A percentile compares a stretch with the other conserved stretches of the same genome.
Evolutionary conservation across 2,797 vertebrate species (phyloP).

Genomic region (Gymnoscopelus microlampas): DNA sequence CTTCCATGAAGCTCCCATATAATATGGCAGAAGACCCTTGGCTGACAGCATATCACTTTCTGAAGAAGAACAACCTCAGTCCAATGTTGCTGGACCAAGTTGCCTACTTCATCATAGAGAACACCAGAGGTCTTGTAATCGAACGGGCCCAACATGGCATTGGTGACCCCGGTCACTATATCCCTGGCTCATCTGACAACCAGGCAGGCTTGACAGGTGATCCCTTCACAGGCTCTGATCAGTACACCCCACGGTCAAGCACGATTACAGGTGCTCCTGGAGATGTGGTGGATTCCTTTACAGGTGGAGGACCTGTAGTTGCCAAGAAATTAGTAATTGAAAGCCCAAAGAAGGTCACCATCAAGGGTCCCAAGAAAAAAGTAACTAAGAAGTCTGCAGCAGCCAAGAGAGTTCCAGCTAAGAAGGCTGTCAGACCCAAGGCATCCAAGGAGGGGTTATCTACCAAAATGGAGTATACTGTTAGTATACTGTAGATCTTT

Average conservation of each 20-base stretch:
- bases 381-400: too few relatives aligned
- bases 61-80: conserved; percentile 95
- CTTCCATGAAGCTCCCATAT: conserved; percentile 95
- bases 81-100: conserved; percentile 98
- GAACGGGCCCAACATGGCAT: conserved; percentile 75
- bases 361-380: too few relatives aligned
- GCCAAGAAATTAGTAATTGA: too few relatives aligned
- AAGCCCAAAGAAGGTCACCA: too few relatives aligned
- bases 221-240: conserved; percentile 92
- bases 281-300: conserved; percentile 78
- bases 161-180: conserved; percentile 91
- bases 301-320: conserved; percentile 57
- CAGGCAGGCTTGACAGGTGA: conserved; percentile 76
- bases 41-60: conserved; percentile 94
- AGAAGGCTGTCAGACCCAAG: too few relatives aligned
- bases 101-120: conserved; percentile 97
- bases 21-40: conserved; percentile 94
- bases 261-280: conserved; percentile 37
- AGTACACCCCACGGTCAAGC: conserved; percentile 79
- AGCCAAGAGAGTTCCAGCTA: too few relatives aligned
- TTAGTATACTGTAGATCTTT: too few relatives aligned
- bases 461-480: too few relatives aligned
- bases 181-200: conserved; percentile 83
- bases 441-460: too few relatives aligned
- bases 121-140: conserved; percentile 90